Evolutionary conservation across 1,140 invertebrate species (phyloP), one percentile per base, ranked within the genome.

Genomic region (Anoplolepis gracilipes): DNA sequence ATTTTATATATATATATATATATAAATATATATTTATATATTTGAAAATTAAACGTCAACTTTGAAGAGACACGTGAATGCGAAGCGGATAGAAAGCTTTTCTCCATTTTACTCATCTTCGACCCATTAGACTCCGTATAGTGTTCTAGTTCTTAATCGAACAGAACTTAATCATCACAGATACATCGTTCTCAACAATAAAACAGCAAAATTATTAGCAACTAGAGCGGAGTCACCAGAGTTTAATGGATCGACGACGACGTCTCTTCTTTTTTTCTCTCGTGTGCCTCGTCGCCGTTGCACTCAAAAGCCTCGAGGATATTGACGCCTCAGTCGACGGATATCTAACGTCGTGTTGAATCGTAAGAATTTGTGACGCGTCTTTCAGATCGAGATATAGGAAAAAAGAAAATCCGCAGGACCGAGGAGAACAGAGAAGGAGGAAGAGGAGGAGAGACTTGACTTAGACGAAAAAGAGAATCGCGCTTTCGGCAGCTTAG

Each of bases 401-500:
- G 46, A 10, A n/a, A 33, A 10, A 25, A 33, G 11, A 19, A 57
- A 42, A 28, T 39, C 3, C 7, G 19, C n/a, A 49, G 25, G 25
- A 36, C 39, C 30, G 42, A 76, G 72, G 61, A 78, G 53, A 67
- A 86, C 57, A 57, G 53, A 78, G 62, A 10, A 59, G 86, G 13
- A 62, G 33, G 19, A 78, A 55, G 53, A 77, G 55, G 5, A 59
- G 87, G 16, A 64, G 36, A 19, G 79, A 75, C 84, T 88, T 92
- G 92, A 94, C 93, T 93, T 92, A 92, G 92, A 93, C 88, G 85
- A 92, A 89, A 90, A 92, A 82, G 62, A 90, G 81, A 81, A 87
- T 85, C 53, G 70, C 53, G 42, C 42, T 22, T 5, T 16, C 42
- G 61, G n/a, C 53, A 61, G 30, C 95, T 96, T 97, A 98, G 96